phyloP scores from a whole-genome alignment of 2,888 invertebrate genomes.

The Cataglyphis rosenhaueri region DNA sequence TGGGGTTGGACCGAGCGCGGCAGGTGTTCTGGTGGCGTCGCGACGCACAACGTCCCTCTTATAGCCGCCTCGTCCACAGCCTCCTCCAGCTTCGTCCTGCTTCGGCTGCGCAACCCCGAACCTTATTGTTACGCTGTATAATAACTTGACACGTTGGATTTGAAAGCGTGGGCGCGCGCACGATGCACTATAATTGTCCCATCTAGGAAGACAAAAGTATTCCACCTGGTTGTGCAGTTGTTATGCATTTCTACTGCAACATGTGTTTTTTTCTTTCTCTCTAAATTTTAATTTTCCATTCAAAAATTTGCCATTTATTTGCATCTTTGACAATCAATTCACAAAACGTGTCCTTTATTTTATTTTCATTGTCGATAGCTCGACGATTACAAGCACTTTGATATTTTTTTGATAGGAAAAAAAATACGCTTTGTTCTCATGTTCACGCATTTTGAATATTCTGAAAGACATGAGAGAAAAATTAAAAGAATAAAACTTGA shows the following conservation, averaged over 20 bases:
- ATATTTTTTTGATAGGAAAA: not conserved
- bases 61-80: constrained; percentile 72
- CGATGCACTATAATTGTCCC: not conserved
- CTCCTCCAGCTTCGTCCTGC: constrained; percentile 67
- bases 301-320: not conserved
- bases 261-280: not conserved
- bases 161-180: not conserved
- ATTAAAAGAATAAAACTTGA: not conserved
- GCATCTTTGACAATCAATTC: not conserved
- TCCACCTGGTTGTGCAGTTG: not conserved
- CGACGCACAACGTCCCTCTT: constrained; percentile 78
- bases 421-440: not conserved
- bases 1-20: constrained; percentile 64
- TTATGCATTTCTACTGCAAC: not conserved
- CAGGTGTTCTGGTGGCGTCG: constrained; percentile 77
- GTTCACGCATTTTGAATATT: not conserved
- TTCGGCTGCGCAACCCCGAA: constrained; percentile 74
- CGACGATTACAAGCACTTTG: not conserved
- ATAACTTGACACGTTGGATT: not conserved
- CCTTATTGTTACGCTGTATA: constrained; percentile 59
- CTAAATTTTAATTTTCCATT: not conserved
- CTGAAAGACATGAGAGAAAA: not conserved
- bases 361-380: not conserved
- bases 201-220: not conserved
- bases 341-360: not conserved